These are phyloP conservation scores for Clepsis dumicolana DNA, from an alignment of 2,888 invertebrate species.

Conservation along the genomic window DNA sequence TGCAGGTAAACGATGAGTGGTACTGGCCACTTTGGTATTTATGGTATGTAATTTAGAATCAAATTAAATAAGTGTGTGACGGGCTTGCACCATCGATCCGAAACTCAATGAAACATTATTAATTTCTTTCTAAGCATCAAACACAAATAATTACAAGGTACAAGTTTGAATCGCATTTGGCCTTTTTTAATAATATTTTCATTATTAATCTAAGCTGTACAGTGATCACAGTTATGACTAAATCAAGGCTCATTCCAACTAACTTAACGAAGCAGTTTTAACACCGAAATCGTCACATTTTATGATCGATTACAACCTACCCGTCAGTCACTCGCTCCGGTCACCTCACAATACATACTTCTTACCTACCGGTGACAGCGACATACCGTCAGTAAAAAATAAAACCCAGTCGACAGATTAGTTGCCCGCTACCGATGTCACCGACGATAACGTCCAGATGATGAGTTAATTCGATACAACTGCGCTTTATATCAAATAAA, in stretches of 20 bases:
- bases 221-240: neutral
- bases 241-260: neutral
- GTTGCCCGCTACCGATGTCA: constrained; percentile 42
- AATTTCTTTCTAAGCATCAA: too few species aligned
- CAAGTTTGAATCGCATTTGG: too few species aligned
- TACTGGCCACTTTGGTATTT: too few species aligned
- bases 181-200: too few species aligned
- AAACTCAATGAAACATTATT: too few species aligned
- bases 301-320: constrained; percentile 24
- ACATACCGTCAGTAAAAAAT: constrained; percentile 34
- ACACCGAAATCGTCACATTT: constrained; percentile 4
- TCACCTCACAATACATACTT: constrained; percentile 21
- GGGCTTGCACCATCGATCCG: too few species aligned
- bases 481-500: constrained; percentile 31
- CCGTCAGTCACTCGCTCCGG: constrained; percentile 25
- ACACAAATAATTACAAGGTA: too few species aligned
- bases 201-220: too few species aligned
- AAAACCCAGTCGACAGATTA: constrained; percentile 24
- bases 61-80: neutral
- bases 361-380: neutral
- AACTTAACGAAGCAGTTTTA: neutral
- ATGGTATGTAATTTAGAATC: neutral
- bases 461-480: constrained; percentile 42
- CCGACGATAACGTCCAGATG: constrained; percentile 33
- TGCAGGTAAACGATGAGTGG: too few species aligned